Base-by-base conservation (phyloP, 1,140 invertebrate genomes). In the Brachionus asplanchnoidis region DNA sequence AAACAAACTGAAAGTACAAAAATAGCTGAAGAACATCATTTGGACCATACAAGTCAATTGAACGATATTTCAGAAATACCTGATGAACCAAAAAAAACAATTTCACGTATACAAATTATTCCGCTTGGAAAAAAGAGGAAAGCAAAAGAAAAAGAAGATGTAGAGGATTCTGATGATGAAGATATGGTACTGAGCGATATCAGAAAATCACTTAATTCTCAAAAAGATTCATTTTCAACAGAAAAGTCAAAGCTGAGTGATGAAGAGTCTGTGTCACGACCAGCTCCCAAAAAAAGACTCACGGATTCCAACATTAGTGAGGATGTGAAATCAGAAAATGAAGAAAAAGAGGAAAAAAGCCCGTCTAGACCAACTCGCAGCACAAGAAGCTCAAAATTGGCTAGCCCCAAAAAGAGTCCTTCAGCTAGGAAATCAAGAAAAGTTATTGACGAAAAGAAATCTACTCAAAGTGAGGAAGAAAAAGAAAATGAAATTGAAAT, bases 131-230 rank as follows among this genome's bases (percentile, higher is more conserved):
- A 40, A 44, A 75, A 75, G 46, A 40, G 70, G 23, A 75, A 75
- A 44, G 70, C 70, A 5, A 17, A 75, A n/a, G 70, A 75, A 42
- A 75, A 44, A 42, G n/a, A 42, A 12, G 17, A 75, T 1, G 17
- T 44, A 2, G 70, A 75, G 6, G 70, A 75, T 17, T 75, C 70
- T 28, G 70, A 44, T 44, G 70, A 75, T 44, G 70, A 75, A n/a
- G n/a, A 75, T 20, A 75, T 75, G 17, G 70, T 75, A 46, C 46
- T 75, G 40, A 75, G 70, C 20, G 70, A 75, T 42, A 42, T 75
- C 2, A 75, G 20, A 75, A 75, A 44, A 44, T 75, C 70, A 42
- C 32, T 42, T 42, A 75, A 36, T 36, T 75, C 70, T 9, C 32
- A 75, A 42, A 40, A 42, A 75, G 70, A 75, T 42, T 17, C 70